Base-by-base conservation (phyloP, 2,113 vertebrate species). In the Entosphenus tridentatus region DNA sequence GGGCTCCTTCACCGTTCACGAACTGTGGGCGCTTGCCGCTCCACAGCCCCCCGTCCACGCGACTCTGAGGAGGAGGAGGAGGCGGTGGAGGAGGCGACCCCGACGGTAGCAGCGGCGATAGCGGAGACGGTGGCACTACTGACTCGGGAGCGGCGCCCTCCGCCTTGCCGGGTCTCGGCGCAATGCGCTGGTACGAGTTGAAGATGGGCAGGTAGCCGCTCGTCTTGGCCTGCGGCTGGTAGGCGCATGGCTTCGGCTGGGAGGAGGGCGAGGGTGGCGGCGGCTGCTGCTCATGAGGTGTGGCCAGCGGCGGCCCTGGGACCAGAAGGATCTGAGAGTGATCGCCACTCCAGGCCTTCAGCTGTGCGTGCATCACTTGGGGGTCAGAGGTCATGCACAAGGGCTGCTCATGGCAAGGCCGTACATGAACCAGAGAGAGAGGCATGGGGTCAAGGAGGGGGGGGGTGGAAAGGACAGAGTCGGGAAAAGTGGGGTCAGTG, bases 121-220 rank as follows among this genome's bases (percentile, higher is more conserved):
- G 39, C 39, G 39, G 39, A 39, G 39, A 39, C 39, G 39, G 39
- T 39, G 39, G 39, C 39, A 39, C 39, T 39, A 39, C 39, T 39
- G 39, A 39, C 39, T 39, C 39, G 39, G 39, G 39, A 39, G 39
- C 39, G 39, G 39, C 39, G 39, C 39, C 39, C 39, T 39, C 39
- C 5, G 9, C 17, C 21, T 79, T 81, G 75, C 70, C 73, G 5
- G 80, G 78, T 62, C 78, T 78, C 8, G 80, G 80, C 1, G 79
- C 80, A 8, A 80, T 81, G 62, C 75, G 76, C 9, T 79, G 78
- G 69, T 80, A 81, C 67, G 81, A 79, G 70, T 77, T 81, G 13
- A 78, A 75, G 57, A 79, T 78, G 5, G 81, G 80, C 1, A 79
- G 72, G 71, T 80, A 78, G 2, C 56, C 71, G n/a, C 69, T 67